phyloP scores from a whole-genome alignment of 1,140 invertebrate genomes.

The Caenorhabditis brenneri region DNA sequence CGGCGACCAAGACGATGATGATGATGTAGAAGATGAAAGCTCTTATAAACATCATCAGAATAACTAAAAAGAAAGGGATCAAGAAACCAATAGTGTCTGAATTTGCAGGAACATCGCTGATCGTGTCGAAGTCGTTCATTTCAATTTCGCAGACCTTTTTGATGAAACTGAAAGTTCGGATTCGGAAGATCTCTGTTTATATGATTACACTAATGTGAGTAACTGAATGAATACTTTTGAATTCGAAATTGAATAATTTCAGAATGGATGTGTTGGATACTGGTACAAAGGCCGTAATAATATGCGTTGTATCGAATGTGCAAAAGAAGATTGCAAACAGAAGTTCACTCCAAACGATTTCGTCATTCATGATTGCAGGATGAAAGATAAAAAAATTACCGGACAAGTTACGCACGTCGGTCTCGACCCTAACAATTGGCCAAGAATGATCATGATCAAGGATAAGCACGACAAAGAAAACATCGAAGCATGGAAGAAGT shows the following conservation, averaged over 20 bases:
- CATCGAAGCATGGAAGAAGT: not conserved
- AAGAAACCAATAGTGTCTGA: not conserved
- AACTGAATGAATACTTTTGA: not conserved
- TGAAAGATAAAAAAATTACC: no score
- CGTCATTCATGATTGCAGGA: constrained; percentile 5
- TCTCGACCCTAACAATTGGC: not conserved
- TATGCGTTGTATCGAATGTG: constrained; percentile 47
- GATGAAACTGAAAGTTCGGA: not conserved
- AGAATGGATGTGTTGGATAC: not conserved
- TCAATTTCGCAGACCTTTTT: not conserved
- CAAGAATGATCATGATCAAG: not conserved
- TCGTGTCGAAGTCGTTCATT: not conserved
- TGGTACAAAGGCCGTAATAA: not conserved
- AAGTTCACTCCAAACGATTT: constrained; percentile 46
- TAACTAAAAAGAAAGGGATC: not conserved
- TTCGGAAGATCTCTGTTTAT: no score
- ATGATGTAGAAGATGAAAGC: not conserved
- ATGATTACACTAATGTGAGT: not conserved
- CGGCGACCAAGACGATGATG: not conserved
- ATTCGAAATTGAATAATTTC: not conserved
- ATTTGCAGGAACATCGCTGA: not conserved
- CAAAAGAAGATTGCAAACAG: constrained; percentile 9
- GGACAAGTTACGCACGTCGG: not conserved
- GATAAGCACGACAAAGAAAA: no score
- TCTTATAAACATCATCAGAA: not conserved